Evolutionary conservation across 2,888 invertebrate species (phyloP), one percentile per base, ranked within the genome.

Genomic region (Mylabris sibirica): DNA sequence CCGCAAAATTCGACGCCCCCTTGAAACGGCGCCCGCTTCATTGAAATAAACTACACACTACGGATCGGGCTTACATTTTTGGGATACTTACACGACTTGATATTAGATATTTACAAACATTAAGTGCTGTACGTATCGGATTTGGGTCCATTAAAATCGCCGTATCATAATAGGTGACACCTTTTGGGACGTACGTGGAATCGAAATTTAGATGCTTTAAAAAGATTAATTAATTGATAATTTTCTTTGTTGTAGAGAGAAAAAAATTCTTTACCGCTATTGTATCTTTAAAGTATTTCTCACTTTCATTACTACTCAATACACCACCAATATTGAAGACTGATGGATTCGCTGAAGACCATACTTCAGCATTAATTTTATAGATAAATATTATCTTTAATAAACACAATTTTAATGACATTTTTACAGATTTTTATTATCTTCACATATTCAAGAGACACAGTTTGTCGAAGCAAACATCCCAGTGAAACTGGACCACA

Each of bases 71-170:
- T n/a, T n/a, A n/a, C n/a, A n/a, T n/a, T 59, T 22, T 14, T 20
- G 12, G 14, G 22, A 11, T 53, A 86, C 89, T 88, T 84, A 93
- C 95, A 83, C 93, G 88, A 80, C 92, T 90, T 34, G 93, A 92
- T 76, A 98, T 97, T 26, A 98, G 88, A 81, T 94, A 91, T 81
- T 95, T 95, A 86, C 98, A 98, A 57, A 98, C 96, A 80, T 93
- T 95, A 66, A 97, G 87, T 0, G 98, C 98, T 0, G 97, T 98
- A 79, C 94, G 91, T 73, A 98, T 98, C 0, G 98, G 98, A 86
- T 98, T 98, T 53, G 94, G 92, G 81, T 97, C 96, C 95, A 98
- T 97, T 68, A 93, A 88, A 78, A 97, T 95, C 6, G 96, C 93
- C 74, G 93, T 93, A 74, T 94, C 93, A 80, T 95, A 93, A 79